Evolutionary conservation across 1,140 invertebrate genomes (phyloP).

Genomic region (Drosophila trapezifrons): DNA sequence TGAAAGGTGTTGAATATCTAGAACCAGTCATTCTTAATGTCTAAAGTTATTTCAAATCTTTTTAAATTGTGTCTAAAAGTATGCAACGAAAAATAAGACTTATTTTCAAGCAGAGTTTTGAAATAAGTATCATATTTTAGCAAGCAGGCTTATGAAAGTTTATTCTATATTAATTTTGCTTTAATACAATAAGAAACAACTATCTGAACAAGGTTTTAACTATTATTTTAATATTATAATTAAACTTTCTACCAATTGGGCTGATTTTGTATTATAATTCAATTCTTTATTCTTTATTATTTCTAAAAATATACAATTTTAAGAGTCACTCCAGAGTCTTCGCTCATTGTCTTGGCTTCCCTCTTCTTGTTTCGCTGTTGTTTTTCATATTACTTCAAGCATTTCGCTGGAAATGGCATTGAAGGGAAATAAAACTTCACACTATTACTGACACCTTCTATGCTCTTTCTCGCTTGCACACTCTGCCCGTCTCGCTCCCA

Average conservation of each 20-base stretch:
- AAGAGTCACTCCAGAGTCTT: constrained; percentile 3
- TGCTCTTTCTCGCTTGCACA: background rate
- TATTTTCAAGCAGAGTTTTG: no score
- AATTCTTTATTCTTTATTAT: background rate
- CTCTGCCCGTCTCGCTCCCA: constrained; percentile 4
- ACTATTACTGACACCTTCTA: constrained; percentile 46
- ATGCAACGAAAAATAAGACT: no score
- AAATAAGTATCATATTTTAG: no score
- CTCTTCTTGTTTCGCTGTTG: constrained; percentile 13
- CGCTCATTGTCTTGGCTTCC: background rate
- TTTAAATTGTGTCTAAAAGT: background rate
- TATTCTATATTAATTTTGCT: no score
- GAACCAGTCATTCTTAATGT: no score
- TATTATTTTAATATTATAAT: no score
- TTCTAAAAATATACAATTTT: background rate
- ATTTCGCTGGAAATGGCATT: constrained; percentile 46
- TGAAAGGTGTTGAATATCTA: no score
- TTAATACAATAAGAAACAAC: no score
- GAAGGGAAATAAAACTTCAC: constrained; percentile 79
- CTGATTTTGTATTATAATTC: no score
- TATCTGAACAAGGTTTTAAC: no score
- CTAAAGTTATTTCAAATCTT: background rate
- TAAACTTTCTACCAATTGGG: no score
- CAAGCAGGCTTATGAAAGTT: no score
- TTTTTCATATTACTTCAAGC: constrained; percentile 41